Evolutionary conservation across 2,888 invertebrate genomes (phyloP), one percentile per base, ranked within the genome.

Genomic region (Oscheius sp.): DNA sequence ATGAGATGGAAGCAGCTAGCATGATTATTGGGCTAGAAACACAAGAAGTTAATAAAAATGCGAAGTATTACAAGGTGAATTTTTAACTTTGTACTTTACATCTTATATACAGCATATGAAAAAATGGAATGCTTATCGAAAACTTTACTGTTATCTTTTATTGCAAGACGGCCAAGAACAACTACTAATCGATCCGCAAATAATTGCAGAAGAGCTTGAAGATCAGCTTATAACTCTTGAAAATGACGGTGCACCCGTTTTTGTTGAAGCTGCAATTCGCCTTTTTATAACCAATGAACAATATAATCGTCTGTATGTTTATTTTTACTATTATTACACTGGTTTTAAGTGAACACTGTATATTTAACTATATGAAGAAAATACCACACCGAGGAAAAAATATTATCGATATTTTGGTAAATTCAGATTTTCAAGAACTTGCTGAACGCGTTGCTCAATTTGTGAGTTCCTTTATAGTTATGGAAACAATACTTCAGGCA

Each of bases 161-260:
- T 33, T 14, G n/a, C 8, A 8, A 2, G 36, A 54, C 17, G 12
- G n/a, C 20, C 20, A 20, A 17, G 17, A 14, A n/a, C n/a, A 54
- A 17, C 6, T 54, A 4, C 17, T 20, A 2, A 17, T 17, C 3
- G 36, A 33, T 17, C 30, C 32, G 12, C 5, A n/a, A 20, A 32
- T 54, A 6, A 17, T 54, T 17, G 54, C 54, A 9, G 33, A 54
- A 30, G 54, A 54, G 28, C 33, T 54, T 17, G n/a, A 22, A n/a
- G 54, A 54, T 2, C 54, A 54, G 20, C 20, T 33, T 17, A 32
- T 8, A 32, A 2, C 12, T 47, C 20, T 47, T 12, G 47, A 22
- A 47, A 22, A 41, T 6, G 41, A 41, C 9, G 50, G 6, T 22
- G 33, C n/a, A 2, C 20, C 22, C 36, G 20, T 54, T 32, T 54